Conservation (phyloP, 2,797 vertebrate species). For the Microctenopoma steveboyesi region DNA sequence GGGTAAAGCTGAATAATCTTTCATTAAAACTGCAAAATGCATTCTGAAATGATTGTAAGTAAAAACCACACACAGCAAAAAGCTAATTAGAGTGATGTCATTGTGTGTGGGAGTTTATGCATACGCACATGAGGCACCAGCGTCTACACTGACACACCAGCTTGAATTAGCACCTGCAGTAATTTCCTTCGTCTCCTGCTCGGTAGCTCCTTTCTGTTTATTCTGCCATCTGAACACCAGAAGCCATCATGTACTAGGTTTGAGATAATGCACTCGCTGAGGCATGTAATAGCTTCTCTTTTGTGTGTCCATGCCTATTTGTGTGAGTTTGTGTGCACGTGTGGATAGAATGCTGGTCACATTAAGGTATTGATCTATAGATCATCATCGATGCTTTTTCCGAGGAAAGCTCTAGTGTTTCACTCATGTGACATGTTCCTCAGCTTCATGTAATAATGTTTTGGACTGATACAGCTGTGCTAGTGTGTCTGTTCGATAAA, state of each 20-base stretch:
- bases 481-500: not conserved
- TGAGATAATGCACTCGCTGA: constrained; percentile 60
- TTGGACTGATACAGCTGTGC: not conserved
- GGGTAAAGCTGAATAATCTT: too few relatives aligned
- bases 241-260: constrained; percentile 42
- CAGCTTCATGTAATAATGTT: not conserved
- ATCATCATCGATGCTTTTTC: constrained; percentile 14
- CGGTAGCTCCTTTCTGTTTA: constrained; percentile 18
- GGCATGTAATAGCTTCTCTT: constrained; percentile 54
- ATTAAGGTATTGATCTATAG: constrained; percentile 35
- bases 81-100: not conserved
- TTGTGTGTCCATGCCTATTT: constrained; percentile 10
- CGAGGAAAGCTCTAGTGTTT: not conserved
- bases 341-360: constrained; percentile 12
- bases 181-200: constrained; percentile 25
- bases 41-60: too few relatives aligned
- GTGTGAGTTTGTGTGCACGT: not conserved
- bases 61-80: not conserved
- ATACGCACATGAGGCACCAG: not conserved
- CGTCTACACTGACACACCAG: not conserved
- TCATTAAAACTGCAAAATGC: too few relatives aligned
- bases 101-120: not conserved
- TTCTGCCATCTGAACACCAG: constrained; percentile 46
- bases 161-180: constrained; percentile 27
- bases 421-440: not conserved